Evolutionary conservation across 2,888 invertebrate species (phyloP).

Genomic region (Cartodere bifasciata): DNA sequence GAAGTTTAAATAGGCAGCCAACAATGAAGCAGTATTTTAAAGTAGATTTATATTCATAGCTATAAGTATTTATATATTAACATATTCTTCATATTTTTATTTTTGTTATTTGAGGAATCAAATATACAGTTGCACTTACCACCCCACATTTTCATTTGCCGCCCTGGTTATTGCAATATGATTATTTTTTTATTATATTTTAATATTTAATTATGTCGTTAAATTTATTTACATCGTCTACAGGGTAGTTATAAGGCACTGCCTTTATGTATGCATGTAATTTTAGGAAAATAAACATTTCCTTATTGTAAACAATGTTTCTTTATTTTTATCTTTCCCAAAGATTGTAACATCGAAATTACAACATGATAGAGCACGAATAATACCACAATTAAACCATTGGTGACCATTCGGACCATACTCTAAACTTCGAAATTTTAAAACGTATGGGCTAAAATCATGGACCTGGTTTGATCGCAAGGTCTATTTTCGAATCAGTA

Average conservation of each 20-base stretch:
- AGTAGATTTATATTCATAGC: constrained; percentile 1
- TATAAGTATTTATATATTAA: background rate
- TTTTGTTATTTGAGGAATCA: background rate
- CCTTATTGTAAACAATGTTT: background rate
- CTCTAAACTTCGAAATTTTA: no score
- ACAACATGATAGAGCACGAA: no score
- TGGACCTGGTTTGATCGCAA: no score
- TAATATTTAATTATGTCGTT: constrained; percentile 10
- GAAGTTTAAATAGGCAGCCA: no score
- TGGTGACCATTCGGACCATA: no score
- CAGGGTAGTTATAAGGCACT: constrained; percentile 25
- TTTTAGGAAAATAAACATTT: constrained; percentile 19
- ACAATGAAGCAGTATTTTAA: no score
- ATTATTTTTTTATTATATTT: background rate
- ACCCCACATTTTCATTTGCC: constrained; percentile 1
- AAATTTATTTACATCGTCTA: constrained; percentile 13
- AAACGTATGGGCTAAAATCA: no score
- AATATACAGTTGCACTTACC: background rate
- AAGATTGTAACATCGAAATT: no score
- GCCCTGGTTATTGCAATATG: no score
- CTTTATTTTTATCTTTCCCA: background rate
- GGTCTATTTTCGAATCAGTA: no score
- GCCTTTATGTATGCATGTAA: constrained; percentile 23
- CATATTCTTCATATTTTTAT: background rate
- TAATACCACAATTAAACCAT: no score